phyloP scores from a whole-genome alignment of 2,113 vertebrate genomes.

The Lophochroa leadbeateri region DNA sequence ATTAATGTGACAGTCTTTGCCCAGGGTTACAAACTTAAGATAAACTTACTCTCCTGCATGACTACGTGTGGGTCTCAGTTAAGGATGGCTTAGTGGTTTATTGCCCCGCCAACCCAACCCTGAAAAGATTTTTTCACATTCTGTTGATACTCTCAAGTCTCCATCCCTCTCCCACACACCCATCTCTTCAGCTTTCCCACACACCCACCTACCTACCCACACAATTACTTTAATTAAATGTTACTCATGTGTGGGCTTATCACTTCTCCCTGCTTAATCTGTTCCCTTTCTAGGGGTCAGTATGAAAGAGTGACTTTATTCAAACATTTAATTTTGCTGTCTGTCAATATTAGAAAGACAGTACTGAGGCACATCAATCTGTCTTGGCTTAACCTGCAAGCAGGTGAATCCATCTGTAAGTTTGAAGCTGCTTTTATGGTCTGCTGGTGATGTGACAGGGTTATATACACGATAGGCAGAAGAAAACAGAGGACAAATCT shows the following conservation, averaged over 20 bases:
- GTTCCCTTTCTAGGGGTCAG: not conserved
- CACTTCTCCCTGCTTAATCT: not conserved
- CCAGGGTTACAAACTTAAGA: not conserved
- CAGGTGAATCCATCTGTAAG: not conserved
- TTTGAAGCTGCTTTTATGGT: not conserved
- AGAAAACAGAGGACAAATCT: not conserved
- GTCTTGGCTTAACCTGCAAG: not conserved
- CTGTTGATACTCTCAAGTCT: conserved; percentile 6
- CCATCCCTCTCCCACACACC: not conserved
- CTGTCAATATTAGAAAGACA: not conserved
- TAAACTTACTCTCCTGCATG: not conserved
- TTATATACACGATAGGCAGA: not conserved
- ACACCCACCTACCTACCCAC: not conserved
- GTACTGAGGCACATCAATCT: not conserved
- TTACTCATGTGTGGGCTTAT: not conserved
- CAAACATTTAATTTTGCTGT: not conserved
- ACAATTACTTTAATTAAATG: conserved; percentile 26
- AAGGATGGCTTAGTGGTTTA: not conserved
- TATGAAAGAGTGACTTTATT: not conserved
- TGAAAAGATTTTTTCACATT: not conserved
- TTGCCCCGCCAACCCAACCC: not conserved
- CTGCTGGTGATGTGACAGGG: not conserved
- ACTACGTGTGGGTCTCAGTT: not conserved
- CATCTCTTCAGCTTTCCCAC: not conserved
- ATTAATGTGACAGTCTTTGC: not conserved